Conservation (phyloP, 2,113 vertebrate species). For the Petrocephalus zakoni region DNA sequence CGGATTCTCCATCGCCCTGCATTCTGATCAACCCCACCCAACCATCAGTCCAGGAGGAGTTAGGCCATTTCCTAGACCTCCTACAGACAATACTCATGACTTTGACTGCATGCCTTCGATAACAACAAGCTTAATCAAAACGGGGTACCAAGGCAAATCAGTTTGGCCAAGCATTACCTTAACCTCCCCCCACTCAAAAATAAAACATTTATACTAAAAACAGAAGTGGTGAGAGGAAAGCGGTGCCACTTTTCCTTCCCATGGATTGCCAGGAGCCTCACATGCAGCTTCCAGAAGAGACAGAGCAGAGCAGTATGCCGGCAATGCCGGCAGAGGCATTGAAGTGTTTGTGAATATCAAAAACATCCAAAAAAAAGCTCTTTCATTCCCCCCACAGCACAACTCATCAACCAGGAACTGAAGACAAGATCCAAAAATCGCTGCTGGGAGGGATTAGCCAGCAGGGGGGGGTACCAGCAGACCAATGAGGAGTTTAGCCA, state of each 20-base stretch:
- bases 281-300: not conserved
- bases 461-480: not conserved
- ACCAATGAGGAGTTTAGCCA: not conserved
- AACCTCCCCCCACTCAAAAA: not conserved
- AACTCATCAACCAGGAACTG: not conserved
- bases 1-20: not conserved
- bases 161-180: not conserved
- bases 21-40: not conserved
- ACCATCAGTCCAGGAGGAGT: not conserved
- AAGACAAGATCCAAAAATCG: conserved; percentile 16
- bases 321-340: not conserved
- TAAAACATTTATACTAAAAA: not conserved
- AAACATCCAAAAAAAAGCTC: not conserved
- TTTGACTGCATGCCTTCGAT: not conserved
- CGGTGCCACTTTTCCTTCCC: not conserved
- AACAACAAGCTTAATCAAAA: not conserved
- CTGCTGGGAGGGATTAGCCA: conserved; percentile 17
- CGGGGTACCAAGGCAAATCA: not conserved
- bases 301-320: too few species aligned
- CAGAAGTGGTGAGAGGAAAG: not conserved
- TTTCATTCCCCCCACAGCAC: not conserved
- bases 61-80: not conserved
- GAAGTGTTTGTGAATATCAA: not conserved
- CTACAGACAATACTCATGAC: not conserved
- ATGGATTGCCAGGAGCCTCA: not conserved